phyloP scores from a whole-genome alignment of 2,888 invertebrate species.

The Apotomis capreana region DNA sequence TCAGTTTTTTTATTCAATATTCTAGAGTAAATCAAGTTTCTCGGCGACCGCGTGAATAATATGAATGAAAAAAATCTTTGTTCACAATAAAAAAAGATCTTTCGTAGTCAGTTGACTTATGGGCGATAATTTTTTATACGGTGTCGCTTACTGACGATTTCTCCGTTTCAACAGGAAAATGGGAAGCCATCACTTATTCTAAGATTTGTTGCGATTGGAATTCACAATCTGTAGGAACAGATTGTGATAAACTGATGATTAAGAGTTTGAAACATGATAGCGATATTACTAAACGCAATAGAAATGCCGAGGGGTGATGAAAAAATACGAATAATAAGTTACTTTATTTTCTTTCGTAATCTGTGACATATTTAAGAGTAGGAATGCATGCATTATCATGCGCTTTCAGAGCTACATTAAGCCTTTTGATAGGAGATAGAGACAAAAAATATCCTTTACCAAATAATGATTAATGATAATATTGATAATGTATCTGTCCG shows the following conservation, averaged over 20 bases:
- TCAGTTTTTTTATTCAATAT: neutral
- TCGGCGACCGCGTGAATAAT: neutral
- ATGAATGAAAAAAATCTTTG: neutral
- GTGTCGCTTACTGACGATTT: neutral
- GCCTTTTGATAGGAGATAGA: no score
- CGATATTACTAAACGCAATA: neutral
- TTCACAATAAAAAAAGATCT: neutral
- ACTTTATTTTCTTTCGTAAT: no score
- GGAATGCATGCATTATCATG: no score
- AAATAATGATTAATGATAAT: neutral
- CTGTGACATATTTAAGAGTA: no score
- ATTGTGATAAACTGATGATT: neutral
- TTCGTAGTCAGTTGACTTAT: neutral
- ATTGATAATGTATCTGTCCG: neutral
- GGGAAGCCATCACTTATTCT: neutral
- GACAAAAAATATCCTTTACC: no score
- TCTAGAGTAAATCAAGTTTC: neutral
- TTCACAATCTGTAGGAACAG: neutral
- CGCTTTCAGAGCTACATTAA: no score
- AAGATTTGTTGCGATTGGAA: neutral
- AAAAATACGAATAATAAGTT: neutral
- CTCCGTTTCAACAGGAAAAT: neutral
- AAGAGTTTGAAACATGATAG: constrained; percentile 6
- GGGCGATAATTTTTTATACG: neutral
- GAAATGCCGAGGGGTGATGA: neutral